phyloP scores from a whole-genome alignment of 2,888 invertebrate species.

The Campoplex nolae region DNA sequence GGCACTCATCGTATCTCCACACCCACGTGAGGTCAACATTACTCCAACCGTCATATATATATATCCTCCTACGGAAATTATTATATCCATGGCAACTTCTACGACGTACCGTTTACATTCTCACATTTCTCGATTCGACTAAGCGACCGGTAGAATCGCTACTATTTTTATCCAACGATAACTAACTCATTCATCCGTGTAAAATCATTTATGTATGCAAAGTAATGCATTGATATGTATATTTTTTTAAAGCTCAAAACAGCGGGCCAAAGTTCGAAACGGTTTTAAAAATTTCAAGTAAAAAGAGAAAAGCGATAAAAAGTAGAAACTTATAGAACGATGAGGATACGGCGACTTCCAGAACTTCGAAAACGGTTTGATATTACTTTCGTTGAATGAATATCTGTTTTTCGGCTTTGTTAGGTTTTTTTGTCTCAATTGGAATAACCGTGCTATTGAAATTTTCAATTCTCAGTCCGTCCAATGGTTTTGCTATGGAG shows the following conservation, averaged over 20 bases:
- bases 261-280: not conserved
- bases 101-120: not conserved
- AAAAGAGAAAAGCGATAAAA: not conserved
- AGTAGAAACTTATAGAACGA: not conserved
- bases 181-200: not conserved
- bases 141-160: not conserved
- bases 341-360: not conserved
- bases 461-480: slow-evolving; percentile 21
- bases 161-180: slow-evolving; percentile 2
- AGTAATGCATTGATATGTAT: too few relatives aligned
- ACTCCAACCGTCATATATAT: not conserved
- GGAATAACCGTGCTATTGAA: slow-evolving; percentile 44
- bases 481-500: slow-evolving; percentile 19
- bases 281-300: not conserved
- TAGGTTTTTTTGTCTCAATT: slow-evolving; percentile 25
- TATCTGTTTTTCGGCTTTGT: not conserved
- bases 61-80: not conserved
- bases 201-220: too few relatives aligned
- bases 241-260: too few relatives aligned
- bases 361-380: not conserved
- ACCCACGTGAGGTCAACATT: slow-evolving; percentile 59
- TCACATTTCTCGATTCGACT: slow-evolving; percentile 20
- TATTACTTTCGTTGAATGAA: too few relatives aligned
- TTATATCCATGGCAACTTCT: not conserved
- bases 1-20: slow-evolving; percentile 45